Base-by-base conservation (phyloP, 2,113 vertebrate genomes). In the Chinchilla lanigera region DNA sequence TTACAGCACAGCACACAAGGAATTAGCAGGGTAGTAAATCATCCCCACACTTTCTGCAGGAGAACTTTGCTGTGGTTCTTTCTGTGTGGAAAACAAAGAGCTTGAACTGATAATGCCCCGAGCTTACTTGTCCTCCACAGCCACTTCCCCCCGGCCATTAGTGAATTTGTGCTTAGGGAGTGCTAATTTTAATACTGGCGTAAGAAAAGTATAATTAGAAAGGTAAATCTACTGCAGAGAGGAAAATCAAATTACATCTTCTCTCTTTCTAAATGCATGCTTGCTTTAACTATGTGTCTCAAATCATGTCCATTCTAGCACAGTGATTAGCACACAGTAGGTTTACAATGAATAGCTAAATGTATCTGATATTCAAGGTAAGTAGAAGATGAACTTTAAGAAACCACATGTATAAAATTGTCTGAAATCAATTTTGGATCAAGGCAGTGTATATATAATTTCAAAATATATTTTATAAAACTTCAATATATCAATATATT, bases 181-280 rank as follows among this genome's bases (percentile, higher is more conserved):
- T 78, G 47, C 38, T 89, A 93, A 58, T 89, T 96, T 89, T 95
- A 94, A 93, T 95, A 89, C 73, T 94, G 87, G 75, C 58, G 75
- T 88, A 88, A 97, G 89, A 80, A 89, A 93, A 97, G 65, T 41
- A 44, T 95, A 97, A 97, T 98, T 98, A 92, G 92, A 90, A 97
- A 96, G 81, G 92, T 97, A 97, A 97, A 97, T 97, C 96, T 52
- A 80, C 77, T 94, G 44, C 47, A 24, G 81, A 92, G 41, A 30
- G 81, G 50, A 41, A 81, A 94, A 84, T 90, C 71, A 90, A 82
- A 91, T 85, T 44, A 28, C 33, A 58, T 86, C 33, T 69, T 65
- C 3, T 3, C 0, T 50, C 14, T 65, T 63, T 67, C 22, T 4
- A 35, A 5, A 7, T 44, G 22, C 5, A 1, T 17, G 20, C 35